Base-by-base conservation (phyloP, 2,797 vertebrate species). In the Diplodus sargus region DNA sequence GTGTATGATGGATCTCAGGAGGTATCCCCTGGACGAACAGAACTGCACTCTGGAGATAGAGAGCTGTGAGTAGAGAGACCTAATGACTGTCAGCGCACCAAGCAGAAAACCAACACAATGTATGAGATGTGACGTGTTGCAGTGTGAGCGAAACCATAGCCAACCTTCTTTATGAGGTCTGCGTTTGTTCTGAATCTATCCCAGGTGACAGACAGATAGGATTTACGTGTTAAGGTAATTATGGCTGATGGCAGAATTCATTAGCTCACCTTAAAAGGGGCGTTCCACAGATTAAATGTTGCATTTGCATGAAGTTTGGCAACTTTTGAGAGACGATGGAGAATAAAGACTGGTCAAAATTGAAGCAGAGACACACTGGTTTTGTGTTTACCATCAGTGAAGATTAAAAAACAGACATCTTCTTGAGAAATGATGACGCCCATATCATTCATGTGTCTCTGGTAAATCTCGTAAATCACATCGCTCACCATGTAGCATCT, bases 1-100 rank as follows among this genome's bases (percentile, higher is more conserved):
- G 2, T 99, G 97, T 70, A 99, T 99, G 97, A 99, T 99, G 97
- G 97, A 99, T 87, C 94, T 99, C 86, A 93, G 97, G 90, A 94
- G 97, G 90, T 98, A 99, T 78, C 97, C 97, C 0, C 90, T 99
- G 93, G 97, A 98, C 30, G 97, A 98, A 58, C 97, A 98, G 93
- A 98, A 98, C 91, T 98, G 97, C 89, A 98, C 97, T 20, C 94
- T 98, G 94, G 97, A 98, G 93, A 98, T 98, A 76, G 97, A 98
- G 91, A 98, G 97, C 96, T 98, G 97, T 98, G 95, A 53, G 97
- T 98, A 85, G 56, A 81, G 30, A 48, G 48, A 70, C 56, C 54
- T 34, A 58, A 78, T 56, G 67, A 59, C 80, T 74, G 57, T 13
- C 63, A 67, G 66, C 23, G 6, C 2, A 10, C 11, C 6, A 14